Conservation (phyloP, 2,888 invertebrate species). For the Molorchus minor region DNA sequence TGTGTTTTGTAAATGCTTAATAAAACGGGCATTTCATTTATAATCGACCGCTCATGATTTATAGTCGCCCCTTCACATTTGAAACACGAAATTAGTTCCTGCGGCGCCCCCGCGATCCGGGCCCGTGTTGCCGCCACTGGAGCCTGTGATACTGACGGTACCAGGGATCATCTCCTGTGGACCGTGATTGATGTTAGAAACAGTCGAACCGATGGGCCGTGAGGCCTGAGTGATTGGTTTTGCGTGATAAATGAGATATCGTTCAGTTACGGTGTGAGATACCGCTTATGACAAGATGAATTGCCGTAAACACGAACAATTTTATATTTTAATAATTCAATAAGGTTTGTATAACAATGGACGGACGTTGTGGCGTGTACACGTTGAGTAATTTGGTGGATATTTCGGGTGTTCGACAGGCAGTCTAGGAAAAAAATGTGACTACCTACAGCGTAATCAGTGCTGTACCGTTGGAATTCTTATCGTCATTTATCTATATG, state of each 20-base stretch:
- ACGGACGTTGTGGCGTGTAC: constrained; percentile 1
- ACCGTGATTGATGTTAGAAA: constrained; percentile 57
- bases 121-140: constrained; percentile 5
- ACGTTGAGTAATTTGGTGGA: constrained; percentile 4
- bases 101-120: constrained; percentile 1
- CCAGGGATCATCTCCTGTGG: constrained; percentile 42
- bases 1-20: not conserved
- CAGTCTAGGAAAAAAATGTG: no score
- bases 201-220: constrained; percentile 57
- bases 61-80: constrained; percentile 5
- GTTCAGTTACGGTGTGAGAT: constrained; percentile 55
- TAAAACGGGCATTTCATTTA: constrained; percentile 1
- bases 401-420: constrained; percentile 4
- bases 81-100: constrained; percentile 8
- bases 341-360: constrained; percentile 24
- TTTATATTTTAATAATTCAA: constrained; percentile 53
- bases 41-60: not conserved
- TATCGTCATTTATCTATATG: no score
- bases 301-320: constrained; percentile 53
- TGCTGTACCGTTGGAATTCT: no score
- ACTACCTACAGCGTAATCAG: no score
- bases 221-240: constrained; percentile 61
- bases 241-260: constrained; percentile 61
- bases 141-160: not conserved
- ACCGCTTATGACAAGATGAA: constrained; percentile 59